Base-by-base conservation (phyloP, 2,113 vertebrate species). In the Ictalurus furcatus region DNA sequence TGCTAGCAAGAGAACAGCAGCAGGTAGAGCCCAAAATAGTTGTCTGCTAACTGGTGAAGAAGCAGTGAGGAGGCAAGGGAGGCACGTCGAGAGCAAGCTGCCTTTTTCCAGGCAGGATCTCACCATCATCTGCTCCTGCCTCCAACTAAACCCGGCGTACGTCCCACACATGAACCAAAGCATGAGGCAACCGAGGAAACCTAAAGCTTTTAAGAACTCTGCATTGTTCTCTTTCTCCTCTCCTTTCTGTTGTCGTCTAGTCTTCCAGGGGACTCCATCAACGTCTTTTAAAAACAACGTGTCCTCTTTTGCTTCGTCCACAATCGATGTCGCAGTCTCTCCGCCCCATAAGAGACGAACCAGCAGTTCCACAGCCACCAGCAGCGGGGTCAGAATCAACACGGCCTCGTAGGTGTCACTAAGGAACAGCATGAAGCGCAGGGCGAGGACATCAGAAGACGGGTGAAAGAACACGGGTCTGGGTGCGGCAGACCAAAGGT, bases 351-450 rank as follows among this genome's bases (percentile, higher is more conserved):
- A 88, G 34, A 93, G 88, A 80, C 88, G 67, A 58, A 74, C 44
- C 81, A 92, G 52, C 28, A 91, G 89, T 91, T 96, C 96, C 89
- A 93, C 81, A 5, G 93, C 90, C 0, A 95, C 92, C 79, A 96
- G 92, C 48, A 94, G 95, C 4, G 90, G 86, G 52, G 84, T 93
- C 71, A 97, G 90, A 58, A 96, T 90, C 85, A 97, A 58, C 85
- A 94, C 93, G 0, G 81, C 85, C 1, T 93, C 93, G 1, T 96
- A 96, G 2, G 93, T 93, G 89, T 95, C 93, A 88, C 95, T 92
- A 56, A 96, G 94, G 80, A 96, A 96, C 37, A 96, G 92, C 86
- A 96, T 92, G 92, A 95, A 95, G 81, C 94, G 95, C 73, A 96
- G 91, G 37, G 95, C 93, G 13, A 96, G 92, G 87, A 93, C 37